phyloP scores from a whole-genome alignment of 2,797 vertebrate genomes.

The Octomys mimax region DNA sequence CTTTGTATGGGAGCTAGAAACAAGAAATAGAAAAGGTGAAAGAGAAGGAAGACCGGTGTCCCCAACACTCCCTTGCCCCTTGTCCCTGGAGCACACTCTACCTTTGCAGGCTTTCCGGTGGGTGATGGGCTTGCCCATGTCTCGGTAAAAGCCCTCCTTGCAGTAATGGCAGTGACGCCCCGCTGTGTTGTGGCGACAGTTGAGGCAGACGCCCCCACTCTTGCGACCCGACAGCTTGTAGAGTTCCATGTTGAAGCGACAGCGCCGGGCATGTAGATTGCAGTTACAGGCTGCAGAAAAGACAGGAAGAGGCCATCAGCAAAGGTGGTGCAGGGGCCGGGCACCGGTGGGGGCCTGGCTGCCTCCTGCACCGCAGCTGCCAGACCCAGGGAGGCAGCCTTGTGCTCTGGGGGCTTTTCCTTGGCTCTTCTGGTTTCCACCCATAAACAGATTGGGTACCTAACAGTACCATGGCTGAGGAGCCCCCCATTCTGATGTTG shows the following conservation, averaged over 20 bases:
- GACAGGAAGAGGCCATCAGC: slow-evolving; percentile 28
- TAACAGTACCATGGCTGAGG: not conserved
- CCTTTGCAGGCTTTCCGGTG: slow-evolving; percentile 98
- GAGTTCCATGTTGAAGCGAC: slow-evolving; percentile 99
- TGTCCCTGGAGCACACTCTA: slow-evolving; percentile 72
- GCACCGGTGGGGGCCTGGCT: accelerated
- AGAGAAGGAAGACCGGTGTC: accelerated
- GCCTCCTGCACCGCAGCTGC: not conserved
- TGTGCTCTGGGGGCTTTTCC: accelerated
- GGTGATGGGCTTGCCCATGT: slow-evolving; percentile 96
- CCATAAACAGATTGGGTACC: not conserved
- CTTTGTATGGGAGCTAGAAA: not conserved
- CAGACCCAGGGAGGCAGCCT: accelerated
- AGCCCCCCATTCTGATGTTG: not conserved
- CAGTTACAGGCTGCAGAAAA: slow-evolving; percentile 94
- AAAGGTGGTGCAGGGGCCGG: accelerated
- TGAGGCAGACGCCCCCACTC: slow-evolving; percentile 97
- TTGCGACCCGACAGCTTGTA: slow-evolving; percentile 97
- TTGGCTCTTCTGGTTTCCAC: too few species aligned
- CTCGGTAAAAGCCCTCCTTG: slow-evolving; percentile 97
- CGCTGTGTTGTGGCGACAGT: slow-evolving; percentile 97
- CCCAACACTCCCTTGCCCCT: accelerated
- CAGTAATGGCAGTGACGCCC: slow-evolving; percentile 99
- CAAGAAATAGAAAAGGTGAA: not conserved
- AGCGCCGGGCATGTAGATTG: slow-evolving; percentile 96